These are phyloP conservation scores for Globodera rostochiensis DNA, from an alignment of 1,140 invertebrate species.

Conservation along the genomic window DNA sequence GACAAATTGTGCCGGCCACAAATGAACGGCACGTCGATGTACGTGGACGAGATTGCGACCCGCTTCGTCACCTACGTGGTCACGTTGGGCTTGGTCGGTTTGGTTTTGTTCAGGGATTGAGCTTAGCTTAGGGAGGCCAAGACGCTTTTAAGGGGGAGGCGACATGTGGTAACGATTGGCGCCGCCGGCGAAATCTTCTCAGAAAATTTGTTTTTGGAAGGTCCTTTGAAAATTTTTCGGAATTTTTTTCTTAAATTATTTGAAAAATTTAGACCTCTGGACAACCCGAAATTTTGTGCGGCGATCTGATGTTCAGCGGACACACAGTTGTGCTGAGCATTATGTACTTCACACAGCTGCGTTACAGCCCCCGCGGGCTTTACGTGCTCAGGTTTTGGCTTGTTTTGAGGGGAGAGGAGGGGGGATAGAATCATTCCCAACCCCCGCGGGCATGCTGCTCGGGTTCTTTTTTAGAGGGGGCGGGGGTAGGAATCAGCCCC, in stretches of 20 bases:
- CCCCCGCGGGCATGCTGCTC: too few relatives aligned
- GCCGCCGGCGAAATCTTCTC: too few relatives aligned
- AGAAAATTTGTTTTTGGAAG: background rate
- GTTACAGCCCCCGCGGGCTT: slow-evolving; percentile 62
- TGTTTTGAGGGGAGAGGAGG: too few relatives aligned
- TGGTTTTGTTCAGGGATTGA: background rate
- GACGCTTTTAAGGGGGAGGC: background rate
- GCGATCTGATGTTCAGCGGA: slow-evolving; percentile 63
- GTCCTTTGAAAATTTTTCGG: background rate
- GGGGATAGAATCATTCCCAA: too few relatives aligned
- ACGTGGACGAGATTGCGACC: slow-evolving; percentile 58
- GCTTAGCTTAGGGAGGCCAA: background rate
- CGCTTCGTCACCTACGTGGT: slow-evolving; percentile 63
- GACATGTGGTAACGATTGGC: too few relatives aligned
- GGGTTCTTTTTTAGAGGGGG: too few relatives aligned
- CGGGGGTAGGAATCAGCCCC: slow-evolving; percentile 39
- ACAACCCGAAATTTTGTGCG: slow-evolving; percentile 63
- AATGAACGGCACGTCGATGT: slow-evolving; percentile 60
- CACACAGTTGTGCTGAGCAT: slow-evolving; percentile 64
- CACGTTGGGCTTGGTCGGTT: slow-evolving; percentile 54
- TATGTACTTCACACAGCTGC: slow-evolving; percentile 65
- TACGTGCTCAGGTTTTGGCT: slow-evolving; percentile 39
- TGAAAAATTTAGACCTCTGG: slow-evolving; percentile 51
- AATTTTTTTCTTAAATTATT: background rate
- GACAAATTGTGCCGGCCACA: slow-evolving; percentile 63